These are phyloP conservation scores for Cinara cedri DNA, from an alignment of 2,888 invertebrate species.

Conservation along the genomic window DNA sequence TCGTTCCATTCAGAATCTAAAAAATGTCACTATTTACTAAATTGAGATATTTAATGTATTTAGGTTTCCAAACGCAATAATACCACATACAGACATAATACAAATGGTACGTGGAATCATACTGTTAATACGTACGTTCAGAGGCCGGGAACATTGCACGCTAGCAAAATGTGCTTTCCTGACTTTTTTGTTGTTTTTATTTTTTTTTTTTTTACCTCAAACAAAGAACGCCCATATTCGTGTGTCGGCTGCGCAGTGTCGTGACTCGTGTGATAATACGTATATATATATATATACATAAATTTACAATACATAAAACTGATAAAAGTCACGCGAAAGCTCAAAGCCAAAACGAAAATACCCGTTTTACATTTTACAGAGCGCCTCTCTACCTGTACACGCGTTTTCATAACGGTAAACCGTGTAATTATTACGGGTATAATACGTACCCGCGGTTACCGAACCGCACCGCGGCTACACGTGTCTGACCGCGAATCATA, in stretches of 20 bases:
- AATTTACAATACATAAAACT: background rate
- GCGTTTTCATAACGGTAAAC: background rate
- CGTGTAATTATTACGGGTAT: background rate
- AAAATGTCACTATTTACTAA: too few relatives aligned
- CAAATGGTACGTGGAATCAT: too few relatives aligned
- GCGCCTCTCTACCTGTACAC: too few relatives aligned
- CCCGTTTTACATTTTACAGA: background rate
- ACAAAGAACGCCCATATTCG: slow-evolving; percentile 30
- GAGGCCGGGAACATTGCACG: too few relatives aligned
- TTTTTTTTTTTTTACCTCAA: slow-evolving; percentile 16
- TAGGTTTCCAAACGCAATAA: too few relatives aligned
- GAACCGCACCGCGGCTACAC: too few relatives aligned
- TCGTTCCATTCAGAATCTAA: too few relatives aligned
- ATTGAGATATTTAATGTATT: too few relatives aligned
- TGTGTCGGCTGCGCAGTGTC: background rate
- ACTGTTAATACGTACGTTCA: too few relatives aligned
- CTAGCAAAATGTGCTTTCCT: too few relatives aligned
- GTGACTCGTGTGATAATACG: background rate
- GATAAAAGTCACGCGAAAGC: slow-evolving; percentile 43
- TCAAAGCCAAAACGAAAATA: slow-evolving; percentile 4
- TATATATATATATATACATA: background rate
- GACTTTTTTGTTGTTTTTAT: background rate
- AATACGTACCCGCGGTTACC: background rate
- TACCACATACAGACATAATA: too few relatives aligned
- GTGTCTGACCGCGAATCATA: too few relatives aligned